phyloP scores from a whole-genome alignment of 2,113 vertebrate genomes.

The Ageneiosus marmoratus region DNA sequence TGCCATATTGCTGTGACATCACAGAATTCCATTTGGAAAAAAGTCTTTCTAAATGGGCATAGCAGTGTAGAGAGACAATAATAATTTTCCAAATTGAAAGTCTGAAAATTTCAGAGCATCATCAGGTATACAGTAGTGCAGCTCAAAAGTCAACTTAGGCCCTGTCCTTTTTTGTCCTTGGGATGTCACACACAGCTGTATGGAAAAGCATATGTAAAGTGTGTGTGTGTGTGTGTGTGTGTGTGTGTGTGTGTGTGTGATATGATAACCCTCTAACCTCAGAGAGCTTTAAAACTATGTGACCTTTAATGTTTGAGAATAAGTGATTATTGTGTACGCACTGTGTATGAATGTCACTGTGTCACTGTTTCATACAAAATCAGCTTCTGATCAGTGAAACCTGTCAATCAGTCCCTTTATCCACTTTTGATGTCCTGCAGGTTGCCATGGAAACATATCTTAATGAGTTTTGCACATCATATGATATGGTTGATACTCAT shows the following conservation, averaged over 20 bases:
- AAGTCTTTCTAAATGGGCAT: neutral
- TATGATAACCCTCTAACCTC: constrained; percentile 1
- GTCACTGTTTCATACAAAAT: neutral
- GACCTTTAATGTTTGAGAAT: neutral
- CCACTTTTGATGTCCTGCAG: constrained; percentile 33
- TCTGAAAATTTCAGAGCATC: neutral
- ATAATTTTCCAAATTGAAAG: neutral
- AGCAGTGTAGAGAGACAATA: neutral
- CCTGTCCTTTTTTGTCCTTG: neutral
- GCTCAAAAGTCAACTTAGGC: neutral
- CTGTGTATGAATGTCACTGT: neutral
- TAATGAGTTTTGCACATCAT: constrained; percentile 5
- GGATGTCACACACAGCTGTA: neutral
- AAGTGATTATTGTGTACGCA: neutral
- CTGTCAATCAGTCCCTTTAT: constrained; percentile 16
- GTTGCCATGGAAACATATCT: constrained; percentile 49
- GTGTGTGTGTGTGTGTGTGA: neutral
- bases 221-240: neutral
- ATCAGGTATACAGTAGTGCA: too few relatives aligned
- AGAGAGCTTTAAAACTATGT: neutral
- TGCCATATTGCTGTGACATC: neutral
- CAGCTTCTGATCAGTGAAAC: neutral
- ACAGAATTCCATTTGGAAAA: neutral
- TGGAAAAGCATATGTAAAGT: neutral
- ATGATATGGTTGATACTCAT: neutral